Evolutionary conservation across 2,797 vertebrate genomes (phyloP), one percentile per base, ranked within the genome.

Genomic region (Poeciliopsis infans): DNA sequence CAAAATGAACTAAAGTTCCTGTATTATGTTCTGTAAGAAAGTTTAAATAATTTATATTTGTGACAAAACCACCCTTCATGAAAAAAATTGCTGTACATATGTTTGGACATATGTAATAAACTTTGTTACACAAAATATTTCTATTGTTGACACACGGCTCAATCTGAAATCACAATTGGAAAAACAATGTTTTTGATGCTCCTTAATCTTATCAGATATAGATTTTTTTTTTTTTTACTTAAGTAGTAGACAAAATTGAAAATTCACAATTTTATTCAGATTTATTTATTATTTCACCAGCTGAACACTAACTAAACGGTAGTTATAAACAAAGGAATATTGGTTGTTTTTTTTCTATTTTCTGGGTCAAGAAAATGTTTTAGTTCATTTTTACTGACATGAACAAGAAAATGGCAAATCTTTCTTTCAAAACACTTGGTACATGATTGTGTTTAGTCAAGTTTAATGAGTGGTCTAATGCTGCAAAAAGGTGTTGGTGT

Each of bases 71-170:
- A 96, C 97, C 97, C 96, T 97, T 96, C 91, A 96, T 95, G 96
- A 96, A 94, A 53, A 97, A 96, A 97, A 96, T 95, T 96, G 95
- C 95, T 99, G 98, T 99, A 98, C 96, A 99, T 99, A 97, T 98
- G 97, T 99, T 98, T 97, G 97, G 88, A 95, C 94, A 97, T 97
- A 97, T 98, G 97, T 98, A 99, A 98, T 97, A 98, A 98, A 98
- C 96, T 98, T 98, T 99, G 97, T 97, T 98, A 98, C 97, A 95
- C 97, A 97, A 96, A 95, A 95, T 33, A 10, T 3, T 31, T 39
- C 28, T 51, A 25, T 53, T 53, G 51, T 53, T 25, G 20, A 23
- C 18, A 25, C 8, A 10, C 23, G n/a, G 12, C 11, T 57, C n/a
- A 57, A 57, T 5, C 55, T 25, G 3, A n/a, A n/a, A 41, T 41